A percentile compares a stretch with the other conserved stretches of the same genome.
phyloP scores from a whole-genome alignment of 1,140 invertebrate species.

The Saxidomus purpurata region DNA sequence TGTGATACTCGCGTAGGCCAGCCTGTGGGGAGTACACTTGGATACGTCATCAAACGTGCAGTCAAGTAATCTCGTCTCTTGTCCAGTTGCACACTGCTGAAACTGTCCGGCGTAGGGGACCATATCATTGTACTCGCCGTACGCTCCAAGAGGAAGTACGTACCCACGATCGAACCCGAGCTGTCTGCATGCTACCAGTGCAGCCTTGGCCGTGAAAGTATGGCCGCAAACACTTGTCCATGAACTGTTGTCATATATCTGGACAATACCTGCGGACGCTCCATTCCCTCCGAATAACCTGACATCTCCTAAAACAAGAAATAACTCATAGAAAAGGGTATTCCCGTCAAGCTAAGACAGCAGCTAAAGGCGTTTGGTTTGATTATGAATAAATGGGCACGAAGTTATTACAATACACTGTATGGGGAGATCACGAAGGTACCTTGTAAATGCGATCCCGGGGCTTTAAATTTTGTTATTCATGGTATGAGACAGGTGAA shows the following conservation, averaged over 20 bases:
- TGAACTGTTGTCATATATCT: background rate
- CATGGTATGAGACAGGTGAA: no score
- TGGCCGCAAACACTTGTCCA: constrained; percentile 34
- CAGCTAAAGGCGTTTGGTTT: no score
- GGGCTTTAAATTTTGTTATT: no score
- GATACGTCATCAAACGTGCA: background rate
- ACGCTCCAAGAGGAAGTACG: background rate
- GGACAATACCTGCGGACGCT: background rate
- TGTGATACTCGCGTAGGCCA: background rate
- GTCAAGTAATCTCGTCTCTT: background rate
- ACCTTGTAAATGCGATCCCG: no score
- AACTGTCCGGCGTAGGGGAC: background rate
- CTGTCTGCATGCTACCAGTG: constrained; percentile 29
- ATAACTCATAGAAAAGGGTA: background rate
- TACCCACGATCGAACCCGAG: background rate
- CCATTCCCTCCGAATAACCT: background rate
- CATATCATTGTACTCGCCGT: constrained; percentile 20
- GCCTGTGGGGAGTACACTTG: background rate
- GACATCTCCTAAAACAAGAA: constrained; percentile 6
- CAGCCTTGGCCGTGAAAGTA: background rate
- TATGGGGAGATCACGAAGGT: no score
- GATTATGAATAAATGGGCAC: no score
- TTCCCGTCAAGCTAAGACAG: no score
- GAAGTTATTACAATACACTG: no score
- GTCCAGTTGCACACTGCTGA: background rate